Percentiles rank a stretch among this genome's conserved stretches.
Evolutionary conservation across 2,113 vertebrate genomes (phyloP).

Genomic region (Lophura nycthemera): DNA sequence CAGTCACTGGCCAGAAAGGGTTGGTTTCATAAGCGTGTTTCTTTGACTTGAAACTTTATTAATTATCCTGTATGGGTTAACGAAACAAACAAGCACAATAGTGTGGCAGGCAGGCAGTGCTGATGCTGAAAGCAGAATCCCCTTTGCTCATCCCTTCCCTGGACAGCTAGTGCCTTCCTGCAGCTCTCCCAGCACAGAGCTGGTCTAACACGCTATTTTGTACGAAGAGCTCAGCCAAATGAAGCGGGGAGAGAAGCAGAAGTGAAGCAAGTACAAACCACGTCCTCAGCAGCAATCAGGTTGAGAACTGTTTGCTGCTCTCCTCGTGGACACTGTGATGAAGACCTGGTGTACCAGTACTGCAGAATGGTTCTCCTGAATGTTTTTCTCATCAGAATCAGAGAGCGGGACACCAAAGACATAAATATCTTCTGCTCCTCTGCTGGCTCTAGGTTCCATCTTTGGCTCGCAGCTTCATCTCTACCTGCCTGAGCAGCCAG

Average conservation of each 20-base stretch:
- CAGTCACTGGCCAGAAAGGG: neutral
- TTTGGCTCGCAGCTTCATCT: neutral
- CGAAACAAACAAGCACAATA: constrained; percentile 32
- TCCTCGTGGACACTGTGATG: neutral
- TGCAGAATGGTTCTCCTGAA: neutral
- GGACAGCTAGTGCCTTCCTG: neutral
- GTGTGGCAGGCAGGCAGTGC: accelerated
- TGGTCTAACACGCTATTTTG: neutral
- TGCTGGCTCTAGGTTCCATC: neutral
- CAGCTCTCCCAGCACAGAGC: neutral
- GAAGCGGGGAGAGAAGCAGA: constrained; percentile 42
- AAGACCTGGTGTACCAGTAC: neutral
- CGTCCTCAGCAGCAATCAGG: constrained; percentile 40
- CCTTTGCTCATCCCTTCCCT: constrained; percentile 1
- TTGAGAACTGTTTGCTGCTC: constrained; percentile 50
- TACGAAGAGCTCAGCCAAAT: constrained; percentile 45
- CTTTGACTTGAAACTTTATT: neutral
- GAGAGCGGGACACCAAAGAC: neutral
- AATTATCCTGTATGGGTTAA: neutral
- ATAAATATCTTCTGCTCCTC: neutral
- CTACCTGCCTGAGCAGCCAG: neutral
- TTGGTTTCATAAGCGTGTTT: constrained; percentile 36
- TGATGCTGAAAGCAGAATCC: constrained; percentile 32
- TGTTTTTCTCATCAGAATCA: neutral
- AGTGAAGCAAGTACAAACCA: constrained; percentile 38